Evolutionary conservation across 2,888 invertebrate species (phyloP).

Genomic region (Teleiodes luculella): DNA sequence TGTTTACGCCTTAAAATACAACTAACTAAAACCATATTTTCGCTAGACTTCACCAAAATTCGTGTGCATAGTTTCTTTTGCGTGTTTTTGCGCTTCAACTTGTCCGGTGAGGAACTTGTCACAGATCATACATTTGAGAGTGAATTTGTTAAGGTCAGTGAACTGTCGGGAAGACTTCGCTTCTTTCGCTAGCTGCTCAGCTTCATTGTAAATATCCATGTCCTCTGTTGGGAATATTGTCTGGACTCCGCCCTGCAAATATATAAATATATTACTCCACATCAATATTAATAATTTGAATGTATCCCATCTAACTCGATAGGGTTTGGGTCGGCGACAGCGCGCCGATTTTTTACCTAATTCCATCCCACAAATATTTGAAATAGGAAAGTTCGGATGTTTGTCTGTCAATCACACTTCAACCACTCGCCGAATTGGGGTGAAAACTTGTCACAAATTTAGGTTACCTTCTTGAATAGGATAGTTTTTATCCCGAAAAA

Average conservation of each 20-base stretch:
- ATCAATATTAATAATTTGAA: too few species aligned
- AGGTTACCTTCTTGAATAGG: too few species aligned
- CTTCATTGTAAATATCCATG: slow-evolving; percentile 84
- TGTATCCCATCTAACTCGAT: too few species aligned
- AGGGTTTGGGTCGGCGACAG: too few species aligned
- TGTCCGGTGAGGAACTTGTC: slow-evolving; percentile 87
- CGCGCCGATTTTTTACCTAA: too few species aligned
- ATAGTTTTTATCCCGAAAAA: too few species aligned
- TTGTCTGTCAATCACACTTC: too few species aligned
- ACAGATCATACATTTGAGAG: slow-evolving; percentile 90
- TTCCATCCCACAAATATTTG: too few species aligned
- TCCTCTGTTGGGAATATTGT: slow-evolving; percentile 90
- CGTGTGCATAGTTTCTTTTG: slow-evolving; percentile 89
- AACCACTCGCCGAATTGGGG: too few species aligned
- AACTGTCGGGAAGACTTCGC: slow-evolving; percentile 93
- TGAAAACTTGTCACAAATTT: too few species aligned
- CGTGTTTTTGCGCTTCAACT: slow-evolving; percentile 89
- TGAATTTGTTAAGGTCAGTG: slow-evolving; percentile 93
- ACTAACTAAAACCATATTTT: slow-evolving; percentile 18
- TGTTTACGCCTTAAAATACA: slow-evolving; percentile 6
- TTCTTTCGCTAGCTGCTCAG: slow-evolving; percentile 90
- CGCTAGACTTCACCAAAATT: slow-evolving; percentile 87
- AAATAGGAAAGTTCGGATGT: too few species aligned
- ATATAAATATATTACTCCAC: neutral
- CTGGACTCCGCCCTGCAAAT: slow-evolving; percentile 83